These are phyloP conservation scores for Mus spicilegus DNA, from an alignment of 2,113 vertebrate genomes.

Conservation along the genomic window DNA sequence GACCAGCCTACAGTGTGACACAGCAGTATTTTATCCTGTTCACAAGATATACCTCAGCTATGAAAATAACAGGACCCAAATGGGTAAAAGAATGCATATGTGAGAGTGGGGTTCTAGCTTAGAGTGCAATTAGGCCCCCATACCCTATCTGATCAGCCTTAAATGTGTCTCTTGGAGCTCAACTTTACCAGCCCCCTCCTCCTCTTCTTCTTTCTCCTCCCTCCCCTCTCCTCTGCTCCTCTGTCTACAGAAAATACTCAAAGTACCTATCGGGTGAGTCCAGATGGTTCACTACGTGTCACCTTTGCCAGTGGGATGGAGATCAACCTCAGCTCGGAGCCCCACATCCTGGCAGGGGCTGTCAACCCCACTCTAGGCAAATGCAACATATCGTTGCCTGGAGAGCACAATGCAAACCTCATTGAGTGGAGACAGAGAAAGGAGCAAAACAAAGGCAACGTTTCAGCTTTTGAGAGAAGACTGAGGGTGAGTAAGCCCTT, in stretches of 20 bases:
- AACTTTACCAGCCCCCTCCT: neutral
- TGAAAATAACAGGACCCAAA: conserved; percentile 62
- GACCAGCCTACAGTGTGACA: conserved; percentile 32
- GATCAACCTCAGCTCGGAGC: conserved; percentile 94
- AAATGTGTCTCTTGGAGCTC: neutral
- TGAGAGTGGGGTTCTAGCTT: neutral
- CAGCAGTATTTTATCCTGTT: conserved; percentile 61
- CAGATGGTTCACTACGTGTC: conserved; percentile 95
- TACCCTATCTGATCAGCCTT: neutral
- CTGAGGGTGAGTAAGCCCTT: conserved; percentile 95
- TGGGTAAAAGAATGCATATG: neutral
- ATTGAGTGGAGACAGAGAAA: conserved; percentile 98
- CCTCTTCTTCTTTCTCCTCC: neutral
- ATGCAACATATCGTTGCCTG: conserved; percentile 97
- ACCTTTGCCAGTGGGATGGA: conserved; percentile 98
- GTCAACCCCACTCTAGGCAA: conserved; percentile 96
- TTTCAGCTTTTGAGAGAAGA: conserved; percentile 96
- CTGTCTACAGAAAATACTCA: conserved; percentile 92
- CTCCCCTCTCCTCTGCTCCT: conserved; percentile 36
- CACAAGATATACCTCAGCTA: conserved; percentile 52
- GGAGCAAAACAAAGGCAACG: conserved; percentile 96
- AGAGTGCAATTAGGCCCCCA: neutral
- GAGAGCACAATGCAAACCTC: conserved; percentile 96
- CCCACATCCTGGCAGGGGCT: conserved; percentile 93
- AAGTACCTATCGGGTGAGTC: conserved; percentile 95